Evolutionary conservation across 2,113 vertebrate species (phyloP).

Genomic region (Tautogolabrus adspersus): DNA sequence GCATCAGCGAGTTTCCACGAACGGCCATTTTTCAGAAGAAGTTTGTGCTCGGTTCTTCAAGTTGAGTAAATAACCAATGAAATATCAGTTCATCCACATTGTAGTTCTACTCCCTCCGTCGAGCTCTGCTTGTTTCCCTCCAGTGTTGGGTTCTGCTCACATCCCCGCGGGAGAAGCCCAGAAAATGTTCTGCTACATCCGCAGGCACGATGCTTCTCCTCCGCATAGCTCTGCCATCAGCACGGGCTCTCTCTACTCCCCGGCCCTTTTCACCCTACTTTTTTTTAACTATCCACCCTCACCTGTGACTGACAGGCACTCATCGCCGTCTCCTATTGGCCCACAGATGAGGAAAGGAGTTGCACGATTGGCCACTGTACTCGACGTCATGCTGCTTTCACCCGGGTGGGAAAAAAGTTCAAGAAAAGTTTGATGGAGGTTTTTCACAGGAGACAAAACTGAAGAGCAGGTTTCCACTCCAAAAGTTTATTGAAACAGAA

Average conservation of each 20-base stretch:
- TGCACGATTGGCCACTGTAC: conserved; percentile 82
- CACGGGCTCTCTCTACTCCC: conserved; percentile 68
- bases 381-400: conserved; percentile 70
- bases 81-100: conserved; percentile 74
- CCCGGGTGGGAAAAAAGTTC: conserved; percentile 36
- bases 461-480: conserved; percentile 11
- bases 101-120: conserved; percentile 40
- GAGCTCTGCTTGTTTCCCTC: conserved; percentile 36
- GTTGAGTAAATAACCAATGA: conserved; percentile 20
- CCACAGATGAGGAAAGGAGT: conserved; percentile 16
- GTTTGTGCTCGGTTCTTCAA: conserved; percentile 49
- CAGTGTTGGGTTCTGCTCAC: conserved; percentile 58
- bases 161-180: conserved; percentile 67
- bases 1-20: conserved; percentile 88
- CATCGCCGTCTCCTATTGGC: conserved; percentile 75
- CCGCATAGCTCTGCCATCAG: conserved; percentile 74
- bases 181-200: conserved; percentile 67
- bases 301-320: conserved; percentile 85
- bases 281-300: conserved; percentile 82
- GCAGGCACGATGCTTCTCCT: conserved; percentile 72
- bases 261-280: conserved; percentile 80
- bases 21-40: conserved; percentile 85
- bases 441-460: conserved; percentile 20
- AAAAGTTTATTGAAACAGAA: background rate
- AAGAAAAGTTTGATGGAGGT: conserved; percentile 8